A percentile compares a stretch with the other conserved stretches of the same genome.
These are phyloP conservation scores for Cyanoramphus novaezelandiae DNA, from an alignment of 2,113 vertebrate genomes.

Conservation along the genomic window DNA sequence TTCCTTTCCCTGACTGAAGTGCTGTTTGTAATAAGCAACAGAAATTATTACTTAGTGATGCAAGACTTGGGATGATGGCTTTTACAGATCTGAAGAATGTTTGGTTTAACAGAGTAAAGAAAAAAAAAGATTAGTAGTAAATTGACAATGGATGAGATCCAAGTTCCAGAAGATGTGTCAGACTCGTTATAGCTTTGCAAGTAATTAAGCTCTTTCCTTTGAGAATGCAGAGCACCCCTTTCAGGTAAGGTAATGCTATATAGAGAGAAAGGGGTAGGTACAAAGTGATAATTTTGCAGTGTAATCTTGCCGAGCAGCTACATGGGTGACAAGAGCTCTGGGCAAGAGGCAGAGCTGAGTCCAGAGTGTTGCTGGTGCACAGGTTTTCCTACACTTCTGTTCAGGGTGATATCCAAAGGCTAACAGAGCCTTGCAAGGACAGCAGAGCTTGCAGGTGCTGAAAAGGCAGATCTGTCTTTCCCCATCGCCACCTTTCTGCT, in stretches of 20 bases:
- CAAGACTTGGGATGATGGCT: not conserved
- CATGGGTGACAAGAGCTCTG: not conserved
- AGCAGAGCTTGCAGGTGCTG: not conserved
- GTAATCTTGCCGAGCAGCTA: not conserved
- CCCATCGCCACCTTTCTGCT: not conserved
- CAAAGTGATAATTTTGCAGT: not conserved
- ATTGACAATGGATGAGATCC: not conserved
- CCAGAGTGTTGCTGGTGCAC: not conserved
- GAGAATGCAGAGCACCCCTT: not conserved
- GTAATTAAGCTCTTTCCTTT: not conserved
- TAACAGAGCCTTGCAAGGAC: not conserved
- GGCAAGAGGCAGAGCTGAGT: not conserved
- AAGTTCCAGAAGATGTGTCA: not conserved
- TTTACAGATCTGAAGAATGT: not conserved
- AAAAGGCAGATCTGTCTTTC: not conserved
- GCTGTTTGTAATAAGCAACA: not conserved
- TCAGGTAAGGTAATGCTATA: not conserved
- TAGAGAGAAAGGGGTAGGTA: not conserved
- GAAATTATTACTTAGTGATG: not conserved
- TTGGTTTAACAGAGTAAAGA: not conserved
- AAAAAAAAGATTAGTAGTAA: not conserved
- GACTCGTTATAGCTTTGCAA: not conserved
- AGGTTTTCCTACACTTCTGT: not conserved
- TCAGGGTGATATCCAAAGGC: not conserved
- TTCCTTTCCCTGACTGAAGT: not conserved